Percentiles rank a stretch among this genome's conserved stretches.
Conservation (phyloP, 1,140 invertebrate genomes). For the Trissolcus basalis region DNA sequence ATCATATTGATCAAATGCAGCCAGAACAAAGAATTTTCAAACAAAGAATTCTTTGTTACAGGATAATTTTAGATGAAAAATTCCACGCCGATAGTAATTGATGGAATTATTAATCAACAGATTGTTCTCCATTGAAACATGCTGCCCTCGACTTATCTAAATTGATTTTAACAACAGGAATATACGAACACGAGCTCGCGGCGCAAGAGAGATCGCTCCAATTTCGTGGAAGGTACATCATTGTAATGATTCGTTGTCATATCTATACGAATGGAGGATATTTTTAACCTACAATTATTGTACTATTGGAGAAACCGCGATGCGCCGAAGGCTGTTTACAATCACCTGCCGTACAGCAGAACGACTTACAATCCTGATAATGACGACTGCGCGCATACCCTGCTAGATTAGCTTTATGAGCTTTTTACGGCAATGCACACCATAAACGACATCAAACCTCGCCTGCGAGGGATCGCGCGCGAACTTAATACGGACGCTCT, state of each 20-base stretch:
- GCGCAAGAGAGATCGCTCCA: too few species aligned
- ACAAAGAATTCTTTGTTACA: too few species aligned
- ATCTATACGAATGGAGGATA: conserved; percentile 18
- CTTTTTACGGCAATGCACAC: conserved; percentile 55
- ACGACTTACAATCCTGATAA: conserved; percentile 44
- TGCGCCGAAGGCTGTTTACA: conserved; percentile 39
- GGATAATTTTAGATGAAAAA: too few species aligned
- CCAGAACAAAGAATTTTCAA: too few species aligned
- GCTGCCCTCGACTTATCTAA: too few species aligned
- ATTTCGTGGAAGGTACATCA: too few species aligned
- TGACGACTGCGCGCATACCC: conserved; percentile 34
- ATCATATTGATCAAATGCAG: too few species aligned
- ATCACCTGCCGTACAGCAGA: conserved; percentile 34
- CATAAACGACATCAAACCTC: conserved; percentile 59
- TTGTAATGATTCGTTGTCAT: conserved; percentile 25
- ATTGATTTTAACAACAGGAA: too few species aligned
- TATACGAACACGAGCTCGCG: too few species aligned
- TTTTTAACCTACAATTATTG: conserved; percentile 41
- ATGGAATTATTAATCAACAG: too few species aligned
- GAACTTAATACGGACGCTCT: conserved; percentile 51
- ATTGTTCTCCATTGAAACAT: too few species aligned
- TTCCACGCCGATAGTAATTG: too few species aligned
- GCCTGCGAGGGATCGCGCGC: conserved; percentile 19
- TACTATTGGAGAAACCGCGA: conserved; percentile 15
- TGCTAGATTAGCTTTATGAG: conserved; percentile 59